Evolutionary conservation across 2,113 vertebrate genomes (phyloP), one percentile per base, ranked within the genome.

Genomic region (Podarcis muralis): DNA sequence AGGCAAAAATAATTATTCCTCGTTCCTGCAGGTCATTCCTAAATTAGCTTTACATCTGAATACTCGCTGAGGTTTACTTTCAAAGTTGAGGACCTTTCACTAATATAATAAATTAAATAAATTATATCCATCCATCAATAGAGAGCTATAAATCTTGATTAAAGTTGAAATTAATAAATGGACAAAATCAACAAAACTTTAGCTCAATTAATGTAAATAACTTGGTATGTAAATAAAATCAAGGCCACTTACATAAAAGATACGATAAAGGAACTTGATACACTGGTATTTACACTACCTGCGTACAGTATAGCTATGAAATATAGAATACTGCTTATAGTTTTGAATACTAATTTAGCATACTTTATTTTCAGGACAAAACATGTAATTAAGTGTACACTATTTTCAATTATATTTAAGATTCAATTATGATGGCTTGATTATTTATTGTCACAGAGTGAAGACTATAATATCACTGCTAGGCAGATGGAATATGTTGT

Each of bases 1-100:
- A 12, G n/a, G 40, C 23, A 82, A 84, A 74, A 53, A 90, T 88
- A 89, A 90, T 92, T 89, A 68, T 89, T 84, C 25, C 8, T 81
- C 65, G 37, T 89, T 82, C n/a, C 6, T 77, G 74, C 8, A 1
- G 11, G 27, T 1, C 87, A 87, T 91, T 68, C 86, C 81, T 76
- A 83, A 86, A 78, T 83, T 62, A 43, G 13, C 30, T 86, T 81
- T 86, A 89, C 72, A 30, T 11, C 37, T 40, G 43, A 92, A 87
- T 65, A 68, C 2, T 82, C 15, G 6, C 81, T 35, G 74, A 15
- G 8, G 57, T 88, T 81, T 68, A 66, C 35, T 81, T 74, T 23
- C 71, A 81, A 72, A 18, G 30, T 18, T n/a, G 32, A 69, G 22
- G 32, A 12, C 69, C 25, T 13, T 91, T 78, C n/a, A 81, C 57